Base-by-base conservation (phyloP, 2,888 invertebrate species). In the Axea sp. region DNA sequence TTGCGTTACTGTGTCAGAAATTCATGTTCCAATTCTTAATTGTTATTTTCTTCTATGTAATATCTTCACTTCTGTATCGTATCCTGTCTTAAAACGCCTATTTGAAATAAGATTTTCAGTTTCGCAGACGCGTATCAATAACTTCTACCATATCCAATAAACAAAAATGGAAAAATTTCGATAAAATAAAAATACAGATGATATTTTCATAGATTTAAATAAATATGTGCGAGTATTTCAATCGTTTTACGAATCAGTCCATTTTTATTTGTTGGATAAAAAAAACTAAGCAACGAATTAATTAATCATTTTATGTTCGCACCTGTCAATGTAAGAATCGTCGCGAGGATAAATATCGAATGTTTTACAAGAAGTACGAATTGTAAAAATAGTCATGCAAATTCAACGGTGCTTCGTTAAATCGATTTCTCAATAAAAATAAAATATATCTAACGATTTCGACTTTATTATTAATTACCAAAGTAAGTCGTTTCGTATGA, bases 391-490 rank as follows among this genome's bases (percentile, higher is more conserved):
- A 67, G 49, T 5, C 24, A 62, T 73, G 55, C 65, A 73, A 73
- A 67, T 73, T 73, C 73, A 73, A 73, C 73, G 73, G 73, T 73
- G 73, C 73, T 73, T 73, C 73, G 73, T 73, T 73, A 73, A 67
- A 73, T 73, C 73, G 53, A 73, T 67, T 67, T 67, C 67, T 73
- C 62, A 67, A 73, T 67, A 67, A 67, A 72, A 73, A 47, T 51
- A 60, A 47, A 55, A 55, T 51, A 47, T 73, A 73, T 30, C 55
- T 67, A 28, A 69, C 4, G 7, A 2, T 5, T 11, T 3, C 3
- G 19, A 9, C n/a, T 45, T 12, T 19, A 2, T 53, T 8, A 65
- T 45, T 53, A 41, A 17, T 53, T 24, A 26, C 15, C 24, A n/a
- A n/a, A n/a, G n/a, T n/a, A n/a, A n/a, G n/a, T n/a, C n/a, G n/a